Percentiles rank a stretch among this genome's conserved stretches.
Evolutionary conservation across 2,113 vertebrate genomes (phyloP).

Genomic region (Melanerpes formicivorus): DNA sequence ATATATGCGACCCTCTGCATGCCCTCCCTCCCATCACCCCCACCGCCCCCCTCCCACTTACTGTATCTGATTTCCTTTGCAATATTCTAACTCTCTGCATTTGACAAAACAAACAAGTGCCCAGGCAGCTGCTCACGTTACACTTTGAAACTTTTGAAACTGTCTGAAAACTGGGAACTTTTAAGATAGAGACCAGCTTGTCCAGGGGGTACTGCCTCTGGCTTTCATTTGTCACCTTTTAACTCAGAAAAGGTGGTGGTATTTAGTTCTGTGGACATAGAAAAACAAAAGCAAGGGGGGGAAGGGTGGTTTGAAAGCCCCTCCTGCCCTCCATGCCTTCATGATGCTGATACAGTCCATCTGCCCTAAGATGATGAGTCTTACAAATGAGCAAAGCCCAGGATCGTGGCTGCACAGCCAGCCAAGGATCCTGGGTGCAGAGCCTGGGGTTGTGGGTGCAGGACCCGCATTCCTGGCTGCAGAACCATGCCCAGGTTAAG

Average conservation of each 20-base stretch:
- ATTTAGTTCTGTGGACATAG: background rate
- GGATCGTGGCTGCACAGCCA: background rate
- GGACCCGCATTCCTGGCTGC: background rate
- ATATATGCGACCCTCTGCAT: background rate
- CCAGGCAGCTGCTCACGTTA: constrained; percentile 32
- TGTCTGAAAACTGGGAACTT: constrained; percentile 23
- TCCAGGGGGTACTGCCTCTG: background rate
- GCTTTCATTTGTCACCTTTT: background rate
- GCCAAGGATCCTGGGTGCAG: background rate
- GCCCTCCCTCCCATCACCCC: background rate
- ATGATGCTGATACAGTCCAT: background rate
- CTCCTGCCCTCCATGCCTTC: background rate
- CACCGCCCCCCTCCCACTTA: background rate
- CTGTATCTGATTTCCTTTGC: constrained; percentile 27
- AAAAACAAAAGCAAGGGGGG: background rate
- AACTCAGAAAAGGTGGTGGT: background rate
- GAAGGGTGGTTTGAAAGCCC: background rate
- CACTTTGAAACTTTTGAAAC: constrained; percentile 34
- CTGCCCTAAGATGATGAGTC: background rate
- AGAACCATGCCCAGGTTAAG: background rate
- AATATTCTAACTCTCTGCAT: constrained; percentile 16
- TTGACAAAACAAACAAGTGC: constrained; percentile 57
- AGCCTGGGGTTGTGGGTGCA: background rate
- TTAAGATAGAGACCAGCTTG: background rate
- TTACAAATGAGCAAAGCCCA: background rate